These are phyloP conservation scores for Alouatta palliata DNA, from an alignment of 2,113 vertebrate genomes.

Conservation along the genomic window DNA sequence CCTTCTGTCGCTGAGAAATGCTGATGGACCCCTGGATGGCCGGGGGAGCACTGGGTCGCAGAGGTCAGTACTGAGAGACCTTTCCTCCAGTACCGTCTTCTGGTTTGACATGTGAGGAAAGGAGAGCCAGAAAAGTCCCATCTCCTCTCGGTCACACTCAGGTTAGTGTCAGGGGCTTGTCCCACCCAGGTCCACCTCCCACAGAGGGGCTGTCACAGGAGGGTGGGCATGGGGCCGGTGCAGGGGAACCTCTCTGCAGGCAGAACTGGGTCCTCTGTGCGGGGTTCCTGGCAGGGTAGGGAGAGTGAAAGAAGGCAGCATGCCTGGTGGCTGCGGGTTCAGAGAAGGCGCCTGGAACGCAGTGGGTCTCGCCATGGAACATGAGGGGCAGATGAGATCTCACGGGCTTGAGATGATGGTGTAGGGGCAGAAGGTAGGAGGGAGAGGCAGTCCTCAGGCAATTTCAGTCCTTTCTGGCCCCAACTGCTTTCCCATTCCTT, in stretches of 20 bases:
- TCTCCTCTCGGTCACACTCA: neutral
- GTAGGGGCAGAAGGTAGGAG: neutral
- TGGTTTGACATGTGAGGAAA: neutral
- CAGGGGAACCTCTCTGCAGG: neutral
- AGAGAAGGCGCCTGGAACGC: neutral
- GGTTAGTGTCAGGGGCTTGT: neutral
- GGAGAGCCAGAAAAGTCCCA: neutral
- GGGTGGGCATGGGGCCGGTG: too few species aligned
- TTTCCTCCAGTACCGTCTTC: neutral
- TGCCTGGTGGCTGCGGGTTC: neutral
- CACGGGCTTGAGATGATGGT: neutral
- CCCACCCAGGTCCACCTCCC: neutral
- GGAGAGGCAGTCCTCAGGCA: accelerated
- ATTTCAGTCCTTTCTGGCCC: neutral
- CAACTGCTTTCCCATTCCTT: neutral
- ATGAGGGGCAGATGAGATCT: neutral
- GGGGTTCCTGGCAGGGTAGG: neutral
- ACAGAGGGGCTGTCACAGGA: accelerated
- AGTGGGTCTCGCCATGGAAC: neutral
- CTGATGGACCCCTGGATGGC: neutral
- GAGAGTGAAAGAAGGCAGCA: neutral
- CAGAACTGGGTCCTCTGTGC: accelerated
- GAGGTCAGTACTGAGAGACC: neutral
- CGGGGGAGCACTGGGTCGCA: neutral
- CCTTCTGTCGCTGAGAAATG: neutral